Evolutionary conservation across 2,797 vertebrate species (phyloP), one percentile per base, ranked within the genome.

Genomic region (Lateolabrax maculatus): DNA sequence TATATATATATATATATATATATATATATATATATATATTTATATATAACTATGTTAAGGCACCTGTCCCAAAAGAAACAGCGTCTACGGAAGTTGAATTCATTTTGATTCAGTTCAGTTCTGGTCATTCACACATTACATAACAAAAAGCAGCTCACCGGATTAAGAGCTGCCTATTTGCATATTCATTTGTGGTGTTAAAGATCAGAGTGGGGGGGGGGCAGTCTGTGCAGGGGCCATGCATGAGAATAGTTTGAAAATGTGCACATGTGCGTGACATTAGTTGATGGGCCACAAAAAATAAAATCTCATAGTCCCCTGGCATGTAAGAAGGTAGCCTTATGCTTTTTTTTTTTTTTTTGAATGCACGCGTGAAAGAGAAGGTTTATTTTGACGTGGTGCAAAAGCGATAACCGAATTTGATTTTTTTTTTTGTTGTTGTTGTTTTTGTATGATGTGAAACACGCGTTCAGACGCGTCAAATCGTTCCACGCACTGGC

Each of bases 151-250:
- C 61, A 68, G 29, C 29, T 78, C 55, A 9, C 9, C 66, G 61
- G 23, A 83, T 29, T 41, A 57, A 52, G 0, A 57, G 29, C 23
- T 27, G 25, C 6, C n/a, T 11, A 53, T 79, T 74, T 76, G 43
- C 62, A 79, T 71, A 58, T 80, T 56, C 52, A 77, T 72, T n/a
- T 34, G 31, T 58, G 49, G 36, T 44, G n/a, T 68, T 75, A 63
- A 76, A 81, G 53, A 58, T 61, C 69, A 77, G 67, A 75, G 29
- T 53, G 57, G 31, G 34, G 18, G 41, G 18, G 21, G 56, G 65
- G 21, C 1, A 31, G 25, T 36, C 43, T 63, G 34, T 46, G 19
- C 18, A 71, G 9, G 43, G 25, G 41, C 48, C 57, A 15, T 34
- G 18, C 21, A 63, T 43, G 1, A 62, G 58, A 51, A 41, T 3